Base-by-base conservation (phyloP, 64 coral and sea anemone species). In the Actinia equina region DNA sequence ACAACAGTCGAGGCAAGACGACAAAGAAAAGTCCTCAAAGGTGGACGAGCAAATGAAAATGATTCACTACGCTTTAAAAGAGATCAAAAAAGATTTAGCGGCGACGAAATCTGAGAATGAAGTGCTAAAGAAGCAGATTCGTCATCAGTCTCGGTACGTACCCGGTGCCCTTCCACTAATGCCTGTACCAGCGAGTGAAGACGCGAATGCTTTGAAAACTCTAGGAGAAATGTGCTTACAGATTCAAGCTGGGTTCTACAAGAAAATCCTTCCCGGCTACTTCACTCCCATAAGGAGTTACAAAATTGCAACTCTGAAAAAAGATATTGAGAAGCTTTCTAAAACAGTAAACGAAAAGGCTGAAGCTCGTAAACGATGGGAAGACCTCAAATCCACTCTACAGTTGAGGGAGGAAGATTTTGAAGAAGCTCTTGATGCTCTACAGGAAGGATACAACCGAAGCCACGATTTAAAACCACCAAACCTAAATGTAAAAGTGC, bases 211-310 rank as follows among this genome's bases (percentile, higher is more conserved):
- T 10, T 84, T 67, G 63, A 5, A 54, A 4, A 44, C 37, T 30
- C 81, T 89, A 20, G 88, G 88, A 5, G 88, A 89, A 58, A 49
- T 89, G 59, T 83, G 88, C 52, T 67, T 44, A 1, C 88, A 89
- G 37, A 61, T 89, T 8, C 88, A 89, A 76, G 88, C 6, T 54
- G 74, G 77, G 62, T 52, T 89, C 80, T 89, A 89, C 80, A 52
- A 62, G 26, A 83, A 84, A 43, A 79, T 89, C 5, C 19, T 89
- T 6, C 88, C 88, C n/a, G 79, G 84, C n/a, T 77, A n/a, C 49
- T 89, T 25, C 62, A 74, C 88, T 43, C 88, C 88, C 6, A 84
- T 89, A 3, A 64, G 15, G 6, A 84, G 71, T 52, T 89, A 84
- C 41, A 89, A 89, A 44, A 80, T 89, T 44, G 84, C 83, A 58